Conservation (phyloP, 2,888 invertebrate genomes). For the Aporophyla nigra region DNA sequence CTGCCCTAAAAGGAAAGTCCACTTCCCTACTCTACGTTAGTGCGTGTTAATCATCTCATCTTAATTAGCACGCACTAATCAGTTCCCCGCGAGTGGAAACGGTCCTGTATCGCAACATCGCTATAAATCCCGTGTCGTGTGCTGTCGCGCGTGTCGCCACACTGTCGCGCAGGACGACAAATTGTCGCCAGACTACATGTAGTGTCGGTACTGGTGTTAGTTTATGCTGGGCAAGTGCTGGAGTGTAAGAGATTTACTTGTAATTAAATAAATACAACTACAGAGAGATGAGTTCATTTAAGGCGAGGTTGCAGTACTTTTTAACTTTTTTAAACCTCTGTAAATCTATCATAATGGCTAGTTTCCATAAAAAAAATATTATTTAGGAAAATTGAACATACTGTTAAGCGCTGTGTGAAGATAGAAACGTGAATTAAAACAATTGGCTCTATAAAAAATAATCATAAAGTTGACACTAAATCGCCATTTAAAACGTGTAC, state of each 20-base stretch:
- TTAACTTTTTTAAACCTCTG: no score
- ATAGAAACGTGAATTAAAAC: no score
- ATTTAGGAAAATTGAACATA: no score
- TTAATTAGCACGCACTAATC: constrained; percentile 57
- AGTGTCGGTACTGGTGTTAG: constrained; percentile 8
- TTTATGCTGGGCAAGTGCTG: constrained; percentile 3
- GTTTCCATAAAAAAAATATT: no score
- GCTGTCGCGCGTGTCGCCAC: constrained; percentile 47
- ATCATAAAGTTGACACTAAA: no score
- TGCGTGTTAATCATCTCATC: constrained; percentile 54
- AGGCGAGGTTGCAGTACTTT: no score
- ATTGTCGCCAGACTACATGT: constrained; percentile 49
- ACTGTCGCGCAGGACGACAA: constrained; percentile 44
- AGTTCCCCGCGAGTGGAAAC: constrained; percentile 17
- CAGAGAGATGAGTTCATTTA: background rate
- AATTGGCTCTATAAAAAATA: no score
- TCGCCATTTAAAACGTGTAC: no score
- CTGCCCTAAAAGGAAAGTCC: background rate
- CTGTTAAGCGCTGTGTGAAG: no score
- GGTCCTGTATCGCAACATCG: constrained; percentile 38
- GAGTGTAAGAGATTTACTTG: background rate
- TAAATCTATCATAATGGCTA: no score
- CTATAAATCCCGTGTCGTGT: constrained; percentile 59
- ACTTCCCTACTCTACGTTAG: background rate
- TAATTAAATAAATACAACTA: background rate